These are phyloP conservation scores for Parapristionchus giblindavisi DNA, from an alignment of 2,888 invertebrate genomes.

Conservation along the genomic window DNA sequence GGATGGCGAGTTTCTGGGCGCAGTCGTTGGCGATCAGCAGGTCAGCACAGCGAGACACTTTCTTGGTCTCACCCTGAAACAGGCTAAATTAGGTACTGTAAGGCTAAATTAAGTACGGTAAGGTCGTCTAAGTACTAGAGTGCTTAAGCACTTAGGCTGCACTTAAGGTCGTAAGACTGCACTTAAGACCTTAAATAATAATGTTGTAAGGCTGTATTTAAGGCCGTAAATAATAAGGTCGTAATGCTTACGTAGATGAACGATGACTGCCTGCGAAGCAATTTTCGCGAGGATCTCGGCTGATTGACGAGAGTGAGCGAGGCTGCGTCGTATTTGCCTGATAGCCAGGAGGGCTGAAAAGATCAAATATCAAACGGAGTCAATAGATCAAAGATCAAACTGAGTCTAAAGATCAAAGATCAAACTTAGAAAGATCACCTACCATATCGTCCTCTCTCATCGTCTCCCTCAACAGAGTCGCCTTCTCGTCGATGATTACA, in stretches of 20 bases:
- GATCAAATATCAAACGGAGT: background rate
- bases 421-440: background rate
- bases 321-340: background rate
- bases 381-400: background rate
- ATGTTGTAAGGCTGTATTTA: no score
- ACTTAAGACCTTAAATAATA: no score
- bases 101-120: background rate
- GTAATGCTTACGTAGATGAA: conserved; percentile 14
- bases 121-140: background rate
- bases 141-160: no score
- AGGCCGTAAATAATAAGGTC: background rate
- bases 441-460: conserved; percentile 34
- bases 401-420: background rate
- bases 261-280: conserved; percentile 1
- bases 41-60: background rate
- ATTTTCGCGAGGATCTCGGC: background rate
- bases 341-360: conserved; percentile 33
- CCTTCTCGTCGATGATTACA: conserved; percentile 36
- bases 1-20: conserved; percentile 26
- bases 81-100: background rate
- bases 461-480: conserved; percentile 20
- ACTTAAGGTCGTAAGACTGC: no score
- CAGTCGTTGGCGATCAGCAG: conserved; percentile 35
- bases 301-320: background rate
- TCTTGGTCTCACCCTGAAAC: background rate